These are phyloP conservation scores for Hippoglossus hippoglossus DNA, from an alignment of 2,797 vertebrate species.

Conservation along the genomic window DNA sequence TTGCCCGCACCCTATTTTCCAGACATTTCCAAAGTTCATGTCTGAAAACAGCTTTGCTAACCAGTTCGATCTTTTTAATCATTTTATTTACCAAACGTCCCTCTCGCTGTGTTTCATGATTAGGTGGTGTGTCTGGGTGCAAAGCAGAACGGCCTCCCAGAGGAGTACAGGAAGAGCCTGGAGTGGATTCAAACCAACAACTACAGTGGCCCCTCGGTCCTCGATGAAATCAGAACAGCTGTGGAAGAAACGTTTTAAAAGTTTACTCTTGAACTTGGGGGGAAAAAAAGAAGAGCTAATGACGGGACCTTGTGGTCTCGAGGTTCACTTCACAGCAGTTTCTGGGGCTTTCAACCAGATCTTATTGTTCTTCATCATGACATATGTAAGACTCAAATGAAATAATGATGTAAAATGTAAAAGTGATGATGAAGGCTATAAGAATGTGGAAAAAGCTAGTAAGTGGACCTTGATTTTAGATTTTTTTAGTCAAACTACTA, in stretches of 20 bases:
- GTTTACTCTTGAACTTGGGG: background rate
- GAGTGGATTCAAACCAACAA: constrained; percentile 69
- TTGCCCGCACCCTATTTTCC: too few relatives aligned
- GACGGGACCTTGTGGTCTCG: too few relatives aligned
- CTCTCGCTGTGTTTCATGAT: background rate
- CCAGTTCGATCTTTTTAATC: too few relatives aligned
- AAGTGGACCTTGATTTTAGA: background rate
- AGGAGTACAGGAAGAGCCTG: constrained; percentile 68
- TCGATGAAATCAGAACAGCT: constrained; percentile 62
- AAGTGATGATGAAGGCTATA: too few relatives aligned
- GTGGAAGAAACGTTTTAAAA: background rate
- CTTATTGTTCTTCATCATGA: too few relatives aligned
- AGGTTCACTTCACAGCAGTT: too few relatives aligned
- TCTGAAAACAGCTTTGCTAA: too few relatives aligned
- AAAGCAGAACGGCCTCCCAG: constrained; percentile 71
- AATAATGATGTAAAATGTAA: too few relatives aligned
- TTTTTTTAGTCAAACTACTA: background rate
- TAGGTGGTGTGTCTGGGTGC: constrained; percentile 79
- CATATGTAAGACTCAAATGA: too few relatives aligned
- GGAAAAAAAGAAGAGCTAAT: too few relatives aligned
- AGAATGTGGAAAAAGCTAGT: background rate
- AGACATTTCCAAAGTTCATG: too few relatives aligned
- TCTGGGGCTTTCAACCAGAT: too few relatives aligned
- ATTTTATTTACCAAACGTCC: background rate
- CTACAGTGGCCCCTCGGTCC: constrained; percentile 72